Conservation (phyloP, 2,113 vertebrate genomes). For the Prionailurus viverrinus region DNA sequence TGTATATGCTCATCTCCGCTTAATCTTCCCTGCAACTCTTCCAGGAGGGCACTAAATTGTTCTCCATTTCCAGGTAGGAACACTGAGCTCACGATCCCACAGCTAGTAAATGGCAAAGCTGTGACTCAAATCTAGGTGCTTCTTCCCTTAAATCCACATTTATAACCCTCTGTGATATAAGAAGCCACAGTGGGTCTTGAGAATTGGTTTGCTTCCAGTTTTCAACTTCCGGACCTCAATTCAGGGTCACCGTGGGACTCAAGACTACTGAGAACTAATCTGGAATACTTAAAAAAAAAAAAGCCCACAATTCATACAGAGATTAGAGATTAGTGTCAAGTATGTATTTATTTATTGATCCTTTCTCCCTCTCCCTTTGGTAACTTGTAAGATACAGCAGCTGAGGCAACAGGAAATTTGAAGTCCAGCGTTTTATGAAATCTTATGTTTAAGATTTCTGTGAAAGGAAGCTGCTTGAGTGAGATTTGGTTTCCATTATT, state of each 20-base stretch:
- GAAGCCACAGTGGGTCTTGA: not conserved
- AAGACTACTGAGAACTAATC: constrained; percentile 49
- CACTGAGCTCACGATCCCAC: not conserved
- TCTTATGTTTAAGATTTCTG: constrained; percentile 73
- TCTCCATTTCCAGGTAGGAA: constrained; percentile 25
- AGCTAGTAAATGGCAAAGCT: constrained; percentile 40
- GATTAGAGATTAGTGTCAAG: constrained; percentile 56
- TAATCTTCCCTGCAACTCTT: constrained; percentile 1
- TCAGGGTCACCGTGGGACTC: constrained; percentile 74
- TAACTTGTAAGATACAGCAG: constrained; percentile 49
- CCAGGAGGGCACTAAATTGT: not conserved
- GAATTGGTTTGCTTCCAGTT: not conserved
- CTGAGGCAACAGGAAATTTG: constrained; percentile 73
- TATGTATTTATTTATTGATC: constrained; percentile 48
- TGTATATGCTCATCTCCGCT: not conserved
- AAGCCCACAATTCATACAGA: constrained; percentile 14
- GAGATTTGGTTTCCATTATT: constrained; percentile 69
- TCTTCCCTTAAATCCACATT: not conserved
- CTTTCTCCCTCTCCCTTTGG: constrained; percentile 18
- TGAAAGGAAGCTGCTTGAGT: constrained; percentile 73
- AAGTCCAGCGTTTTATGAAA: constrained; percentile 72
- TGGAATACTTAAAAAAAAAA: not conserved
- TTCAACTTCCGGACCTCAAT: constrained; percentile 47
- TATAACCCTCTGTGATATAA: not conserved
- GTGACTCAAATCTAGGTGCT: not conserved